phyloP scores from a whole-genome alignment of 2,888 invertebrate genomes.

The Eulithis testata region DNA sequence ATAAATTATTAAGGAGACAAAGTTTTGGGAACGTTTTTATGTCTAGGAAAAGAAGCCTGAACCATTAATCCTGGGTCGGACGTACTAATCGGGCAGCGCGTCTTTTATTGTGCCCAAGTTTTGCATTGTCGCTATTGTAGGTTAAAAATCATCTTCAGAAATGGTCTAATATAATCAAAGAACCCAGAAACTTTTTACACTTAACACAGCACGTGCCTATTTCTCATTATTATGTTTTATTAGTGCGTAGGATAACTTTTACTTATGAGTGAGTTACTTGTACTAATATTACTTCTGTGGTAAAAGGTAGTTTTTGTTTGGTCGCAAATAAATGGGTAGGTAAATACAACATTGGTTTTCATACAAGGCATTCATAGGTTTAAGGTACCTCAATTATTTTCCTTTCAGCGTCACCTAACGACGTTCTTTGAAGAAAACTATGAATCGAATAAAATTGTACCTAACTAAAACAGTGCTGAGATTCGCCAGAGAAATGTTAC shows the following conservation, averaged over 20 bases:
- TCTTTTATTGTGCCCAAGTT: slow-evolving; percentile 56
- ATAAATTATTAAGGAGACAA: slow-evolving; percentile 70
- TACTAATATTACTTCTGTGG: too few relatives aligned
- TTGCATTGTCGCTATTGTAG: slow-evolving; percentile 42
- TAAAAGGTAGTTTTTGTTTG: too few relatives aligned
- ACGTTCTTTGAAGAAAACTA: slow-evolving; percentile 15
- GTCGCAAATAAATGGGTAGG: too few relatives aligned
- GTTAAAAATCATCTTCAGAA: slow-evolving; percentile 49
- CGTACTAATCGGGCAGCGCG: slow-evolving; percentile 58
- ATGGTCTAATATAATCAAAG: not conserved
- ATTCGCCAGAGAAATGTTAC: slow-evolving; percentile 21
- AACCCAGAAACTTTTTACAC: too few relatives aligned
- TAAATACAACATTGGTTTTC: too few relatives aligned
- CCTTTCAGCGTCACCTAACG: not conserved
- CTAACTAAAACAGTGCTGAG: slow-evolving; percentile 24
- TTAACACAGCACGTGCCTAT: too few relatives aligned
- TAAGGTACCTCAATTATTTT: too few relatives aligned
- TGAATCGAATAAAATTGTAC: slow-evolving; percentile 20
- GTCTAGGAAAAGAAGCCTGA: slow-evolving; percentile 46
- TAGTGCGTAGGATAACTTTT: too few relatives aligned
- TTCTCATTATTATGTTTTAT: too few relatives aligned
- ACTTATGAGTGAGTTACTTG: too few relatives aligned
- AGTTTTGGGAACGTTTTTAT: slow-evolving; percentile 60
- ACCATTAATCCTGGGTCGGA: slow-evolving; percentile 59
- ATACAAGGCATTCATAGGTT: too few relatives aligned